Base-by-base conservation (phyloP, 2,113 vertebrate genomes). In the Archocentrus centrarchus region DNA sequence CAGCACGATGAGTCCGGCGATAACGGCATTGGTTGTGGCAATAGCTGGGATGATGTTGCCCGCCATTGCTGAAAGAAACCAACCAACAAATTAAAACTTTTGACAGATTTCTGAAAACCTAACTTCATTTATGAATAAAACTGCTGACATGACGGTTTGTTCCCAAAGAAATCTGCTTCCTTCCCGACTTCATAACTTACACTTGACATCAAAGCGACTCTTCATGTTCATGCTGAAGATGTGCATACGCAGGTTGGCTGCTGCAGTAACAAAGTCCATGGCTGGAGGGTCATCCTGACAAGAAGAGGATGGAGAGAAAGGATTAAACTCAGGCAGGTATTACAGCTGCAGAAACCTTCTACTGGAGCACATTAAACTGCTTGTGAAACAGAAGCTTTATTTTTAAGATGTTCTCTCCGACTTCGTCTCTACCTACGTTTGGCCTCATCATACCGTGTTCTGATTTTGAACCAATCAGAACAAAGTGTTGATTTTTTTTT, bases 191-290 rank as follows among this genome's bases (percentile, higher is more conserved):
- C 11, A 3, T n/a, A 27, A 93, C 98, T 97, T 95, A 99, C 98
- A 99, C 90, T 99, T 99, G 30, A 99, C 97, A 88, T 99, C 98
- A 86, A 99, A 99, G 93, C 96, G 97, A 92, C 98, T 99, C 94
- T 99, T 99, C 97, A 97, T 99, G 91, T 96, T 98, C 98, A 99
- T 99, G 93, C 98, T 98, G 93, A 99, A 99, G 94, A 99, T 97
- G 88, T 99, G 95, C 98, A 99, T 99, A 68, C 98, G 96, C 62
- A 99, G 95, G 93, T 99, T 99, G 7, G 98, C 95, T 44, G 98
- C 98, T 39, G 98, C 95, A 0, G 98, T 99, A 75, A 99, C 98
- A 81, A 99, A 99, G 94, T 99, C 98, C 98, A 99, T 97, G 13
- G 98, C 97, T 63, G 98, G 96, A 63, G 97, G 95, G 35, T 99